Evolutionary conservation across 64 coral and sea anemone genomes (phyloP).

Genomic region (Dendrophyllia cribrosa): DNA sequence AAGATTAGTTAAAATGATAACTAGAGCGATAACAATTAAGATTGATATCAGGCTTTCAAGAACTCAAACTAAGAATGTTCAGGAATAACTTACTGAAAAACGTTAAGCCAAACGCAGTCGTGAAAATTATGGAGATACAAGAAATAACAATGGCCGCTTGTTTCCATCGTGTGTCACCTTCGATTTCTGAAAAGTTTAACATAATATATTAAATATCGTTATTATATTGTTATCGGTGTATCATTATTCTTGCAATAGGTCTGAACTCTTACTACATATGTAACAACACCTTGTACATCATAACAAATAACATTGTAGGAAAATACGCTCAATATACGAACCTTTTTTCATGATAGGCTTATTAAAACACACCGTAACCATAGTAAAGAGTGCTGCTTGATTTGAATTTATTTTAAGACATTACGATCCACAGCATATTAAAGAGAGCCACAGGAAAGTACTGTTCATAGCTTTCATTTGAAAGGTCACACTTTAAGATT

Average conservation of each 20-base stretch:
- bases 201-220: not conserved
- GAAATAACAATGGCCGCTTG: conserved; percentile 53
- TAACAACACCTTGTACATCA: too few relatives aligned
- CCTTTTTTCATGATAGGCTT: too few relatives aligned
- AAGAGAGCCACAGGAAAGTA: too few relatives aligned
- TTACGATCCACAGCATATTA: too few relatives aligned
- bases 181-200: not conserved
- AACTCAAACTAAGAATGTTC: not conserved
- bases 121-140: conserved; percentile 44
- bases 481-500: too few relatives aligned
- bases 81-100: conserved; percentile 55
- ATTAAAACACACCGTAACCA: too few relatives aligned
- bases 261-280: not conserved
- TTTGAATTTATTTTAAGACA: too few relatives aligned
- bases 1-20: not conserved
- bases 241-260: too few relatives aligned
- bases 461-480: too few relatives aligned
- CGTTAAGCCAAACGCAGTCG: conserved; percentile 29
- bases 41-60: not conserved
- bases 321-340: too few relatives aligned
- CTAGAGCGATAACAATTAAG: not conserved
- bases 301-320: too few relatives aligned
- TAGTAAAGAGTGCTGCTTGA: too few relatives aligned
- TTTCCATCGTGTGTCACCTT: conserved; percentile 46
- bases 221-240: not conserved